Conservation (phyloP, 2,888 invertebrate species). For the Mythimna albipuncta region DNA sequence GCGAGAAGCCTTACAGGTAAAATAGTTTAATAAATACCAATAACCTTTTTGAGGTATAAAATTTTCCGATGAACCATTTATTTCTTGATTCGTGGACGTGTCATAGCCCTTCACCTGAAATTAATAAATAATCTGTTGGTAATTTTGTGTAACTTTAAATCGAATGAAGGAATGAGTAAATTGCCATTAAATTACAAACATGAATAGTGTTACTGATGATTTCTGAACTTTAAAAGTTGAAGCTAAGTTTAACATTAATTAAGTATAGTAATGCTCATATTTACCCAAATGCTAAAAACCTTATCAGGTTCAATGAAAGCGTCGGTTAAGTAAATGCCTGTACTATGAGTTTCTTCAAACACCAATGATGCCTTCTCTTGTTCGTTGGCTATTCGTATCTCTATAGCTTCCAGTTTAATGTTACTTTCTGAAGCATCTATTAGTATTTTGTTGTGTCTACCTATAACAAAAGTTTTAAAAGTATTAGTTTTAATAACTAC, state of each 20-base stretch:
- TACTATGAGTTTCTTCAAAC: slow-evolving; percentile 55
- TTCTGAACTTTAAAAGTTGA: background rate
- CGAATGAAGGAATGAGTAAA: background rate
- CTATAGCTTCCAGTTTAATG: slow-evolving; percentile 66
- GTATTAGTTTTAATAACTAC: background rate
- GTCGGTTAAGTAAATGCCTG: slow-evolving; percentile 69
- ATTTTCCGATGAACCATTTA: slow-evolving; percentile 63
- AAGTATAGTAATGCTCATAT: slow-evolving; percentile 19
- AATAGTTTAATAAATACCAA: background rate
- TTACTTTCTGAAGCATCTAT: slow-evolving; percentile 63
- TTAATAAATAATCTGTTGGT: background rate
- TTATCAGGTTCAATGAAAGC: slow-evolving; percentile 68
- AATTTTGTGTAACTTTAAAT: background rate
- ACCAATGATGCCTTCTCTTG: slow-evolving; percentile 57
- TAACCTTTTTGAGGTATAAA: slow-evolving; percentile 71
- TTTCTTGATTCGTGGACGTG: slow-evolving; percentile 53
- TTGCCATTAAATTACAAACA: too few relatives aligned
- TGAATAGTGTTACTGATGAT: background rate
- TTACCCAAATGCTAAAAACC: slow-evolving; percentile 75
- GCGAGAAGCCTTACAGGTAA: background rate
- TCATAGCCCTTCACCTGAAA: slow-evolving; percentile 73
- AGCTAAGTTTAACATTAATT: background rate
- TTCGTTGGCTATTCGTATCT: slow-evolving; percentile 66
- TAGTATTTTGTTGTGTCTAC: slow-evolving; percentile 68
- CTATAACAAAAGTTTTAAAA: slow-evolving; percentile 56